phyloP scores from a whole-genome alignment of 2,888 invertebrate genomes.

The Colletes collaris region DNA sequence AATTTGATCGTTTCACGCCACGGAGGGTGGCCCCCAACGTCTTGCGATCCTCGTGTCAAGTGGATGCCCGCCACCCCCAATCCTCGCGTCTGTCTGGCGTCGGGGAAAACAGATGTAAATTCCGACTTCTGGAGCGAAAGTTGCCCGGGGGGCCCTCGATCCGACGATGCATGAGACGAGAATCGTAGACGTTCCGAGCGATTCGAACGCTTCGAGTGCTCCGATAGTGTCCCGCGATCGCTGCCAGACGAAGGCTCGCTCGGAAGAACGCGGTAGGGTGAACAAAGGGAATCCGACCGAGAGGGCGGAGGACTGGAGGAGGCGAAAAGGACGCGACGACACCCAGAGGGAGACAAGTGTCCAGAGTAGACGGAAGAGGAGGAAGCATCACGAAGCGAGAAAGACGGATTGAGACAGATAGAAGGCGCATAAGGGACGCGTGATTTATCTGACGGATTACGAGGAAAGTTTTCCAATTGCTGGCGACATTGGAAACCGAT shows the following conservation, averaged over 20 bases:
- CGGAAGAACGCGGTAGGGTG: neutral
- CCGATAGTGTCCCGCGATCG: conserved; percentile 51
- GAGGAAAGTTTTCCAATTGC: conserved; percentile 78
- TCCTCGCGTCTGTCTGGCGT: conserved; percentile 36
- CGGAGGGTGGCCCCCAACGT: conserved; percentile 24
- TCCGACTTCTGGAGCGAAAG: conserved; percentile 52
- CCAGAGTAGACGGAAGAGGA: neutral
- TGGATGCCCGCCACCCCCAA: neutral
- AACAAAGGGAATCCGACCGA: conserved; percentile 14
- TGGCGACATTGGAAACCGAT: conserved; percentile 76
- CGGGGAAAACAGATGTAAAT: conserved; percentile 65
- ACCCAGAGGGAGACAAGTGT: neutral
- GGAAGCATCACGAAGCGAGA: conserved; percentile 25
- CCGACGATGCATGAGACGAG: conserved; percentile 46
- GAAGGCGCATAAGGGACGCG: conserved; percentile 60
- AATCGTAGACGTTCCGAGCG: conserved; percentile 35
- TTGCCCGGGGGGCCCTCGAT: conserved; percentile 40
- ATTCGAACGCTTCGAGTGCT: conserved; percentile 39
- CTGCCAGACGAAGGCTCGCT: neutral
- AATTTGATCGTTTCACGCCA: conserved; percentile 48
- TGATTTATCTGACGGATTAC: conserved; percentile 78
- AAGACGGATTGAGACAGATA: conserved; percentile 32
- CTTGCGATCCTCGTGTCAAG: conserved; percentile 22
- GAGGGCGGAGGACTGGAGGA: neutral
- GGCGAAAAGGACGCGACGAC: neutral